Evolutionary conservation across 2,797 vertebrate genomes (phyloP), one percentile per base, ranked within the genome.

Genomic region (Columba guinea): DNA sequence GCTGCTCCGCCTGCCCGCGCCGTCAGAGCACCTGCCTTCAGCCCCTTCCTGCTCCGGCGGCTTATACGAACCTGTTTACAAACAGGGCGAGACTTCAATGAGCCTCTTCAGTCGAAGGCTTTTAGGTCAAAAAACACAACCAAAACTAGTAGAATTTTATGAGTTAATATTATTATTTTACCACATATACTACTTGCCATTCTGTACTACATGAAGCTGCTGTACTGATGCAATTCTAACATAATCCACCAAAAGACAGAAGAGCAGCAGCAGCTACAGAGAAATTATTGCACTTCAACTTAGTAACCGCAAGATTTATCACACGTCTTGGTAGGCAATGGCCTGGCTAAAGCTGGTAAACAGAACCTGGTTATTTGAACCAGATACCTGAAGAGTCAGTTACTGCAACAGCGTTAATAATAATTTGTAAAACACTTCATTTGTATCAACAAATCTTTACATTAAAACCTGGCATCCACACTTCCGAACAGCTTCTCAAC

Each of bases 1-100:
- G 28, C 99, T 99, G 86, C 99, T 99, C 46, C 99, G 96, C 34
- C 99, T 98, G 1, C 97, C 94, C 15, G 97, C 97, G 71, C 98
- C 97, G 34, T 99, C 99, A 11, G 98, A 97, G 49, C 98, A 98
- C 98, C 98, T 99, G 76, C 98, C 96, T 87, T 99, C 99, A 16
- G 91, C 97, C n/a, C 97, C 97, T 44, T 99, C 99, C n/a, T 97
- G 98, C 17, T 99, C 99, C 20, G 97, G 96, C 16, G 98, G 96
- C 95, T 98, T 98, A 88, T 99, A 99, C 75, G 99, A 99, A 96
- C 99, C 99, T 99, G 79, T 62, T 94, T 7, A 70, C 44, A 87
- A 92, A 48, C 35, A 77, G n/a, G 23, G 56, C 1, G 3, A 84
- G 34, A 80, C 44, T 74, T 37, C 7, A 51, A 23, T 79, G 69